phyloP scores from a whole-genome alignment of 2,113 vertebrate genomes.

The Notothenia rossii region DNA sequence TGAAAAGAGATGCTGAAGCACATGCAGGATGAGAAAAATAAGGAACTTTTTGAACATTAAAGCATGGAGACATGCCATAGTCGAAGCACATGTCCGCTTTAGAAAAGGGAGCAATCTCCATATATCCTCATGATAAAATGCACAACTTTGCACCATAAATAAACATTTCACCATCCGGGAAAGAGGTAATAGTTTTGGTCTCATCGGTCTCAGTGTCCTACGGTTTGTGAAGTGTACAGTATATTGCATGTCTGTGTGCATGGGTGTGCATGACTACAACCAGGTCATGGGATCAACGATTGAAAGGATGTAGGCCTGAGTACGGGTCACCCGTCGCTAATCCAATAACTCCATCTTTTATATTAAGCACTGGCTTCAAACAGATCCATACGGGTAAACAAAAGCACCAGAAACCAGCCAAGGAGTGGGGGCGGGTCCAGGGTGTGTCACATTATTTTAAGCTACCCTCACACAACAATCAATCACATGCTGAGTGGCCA shows the following conservation, averaged over 20 bases:
- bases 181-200: too few species aligned
- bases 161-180: too few species aligned
- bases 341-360: conserved; percentile 68
- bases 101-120: too few species aligned
- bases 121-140: too few species aligned
- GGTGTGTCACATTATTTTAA: conserved; percentile 33
- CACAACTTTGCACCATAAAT: too few species aligned
- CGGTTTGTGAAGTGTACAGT: conserved; percentile 6
- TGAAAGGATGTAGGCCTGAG: conserved; percentile 46
- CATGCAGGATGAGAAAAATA: too few species aligned
- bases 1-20: too few species aligned
- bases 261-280: conserved; percentile 30
- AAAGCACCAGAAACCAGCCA: conserved; percentile 16
- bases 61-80: too few species aligned
- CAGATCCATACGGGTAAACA: conserved; percentile 35
- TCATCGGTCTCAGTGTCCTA: background rate
- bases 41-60: too few species aligned
- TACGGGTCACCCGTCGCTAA: conserved; percentile 63
- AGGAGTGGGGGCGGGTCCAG: background rate
- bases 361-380: conserved; percentile 8
- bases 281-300: conserved; percentile 64
- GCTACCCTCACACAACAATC: conserved; percentile 45
- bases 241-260: conserved; percentile 17
- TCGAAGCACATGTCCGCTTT: too few species aligned
- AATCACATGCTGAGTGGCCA: conserved; percentile 56